Base-by-base conservation (phyloP, 2,888 invertebrate species). In the Athrips mouffetella region DNA sequence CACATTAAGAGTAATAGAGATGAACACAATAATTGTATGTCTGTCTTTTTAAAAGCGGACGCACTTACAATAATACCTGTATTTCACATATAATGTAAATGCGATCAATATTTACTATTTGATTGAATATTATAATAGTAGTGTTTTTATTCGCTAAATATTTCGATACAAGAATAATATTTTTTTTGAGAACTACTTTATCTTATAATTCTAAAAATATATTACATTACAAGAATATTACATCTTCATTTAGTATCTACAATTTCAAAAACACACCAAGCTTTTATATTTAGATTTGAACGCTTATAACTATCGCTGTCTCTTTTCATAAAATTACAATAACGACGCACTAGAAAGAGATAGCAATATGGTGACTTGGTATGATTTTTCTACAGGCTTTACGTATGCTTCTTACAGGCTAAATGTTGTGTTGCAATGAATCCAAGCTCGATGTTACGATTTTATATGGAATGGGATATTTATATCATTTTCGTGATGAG, bases 361-460 rank as follows among this genome's bases (percentile, higher is more conserved):
- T 5, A 21, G 31, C 11, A 8, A 37, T 37, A 11, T 37, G 21
- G n/a, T 35, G n/a, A 11, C 5, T 37, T 37, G 37, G n/a, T 37
- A 37, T 37, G 21, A 20, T 37, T 37, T 35, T 37, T 37, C 37
- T 21, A 20, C 37, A 33, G 3, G 10, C 3, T 29, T 42, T 42
- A 42, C 42, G 42, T 42, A 42, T 42, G 29, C 18, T 18, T 13
- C 42, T 42, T 42, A 41, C 8, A n/a, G 23, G n/a, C n/a, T 25
- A 25, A 30, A 42, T 18, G 41, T 18, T 27, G 29, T 42, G 27
- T 25, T 45, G 49, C 49, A 31, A 40, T 40, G 45, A 13, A 39
- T 41, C 40, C 45, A 51, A 29, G 35, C 42, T 21, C 23, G 45
- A 48, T 41, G 39, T 44, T 44, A 37, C n/a, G 30, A 33, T 10